Conservation (phyloP, 2,113 vertebrate species). For the Aspidoscelis tigris region DNA sequence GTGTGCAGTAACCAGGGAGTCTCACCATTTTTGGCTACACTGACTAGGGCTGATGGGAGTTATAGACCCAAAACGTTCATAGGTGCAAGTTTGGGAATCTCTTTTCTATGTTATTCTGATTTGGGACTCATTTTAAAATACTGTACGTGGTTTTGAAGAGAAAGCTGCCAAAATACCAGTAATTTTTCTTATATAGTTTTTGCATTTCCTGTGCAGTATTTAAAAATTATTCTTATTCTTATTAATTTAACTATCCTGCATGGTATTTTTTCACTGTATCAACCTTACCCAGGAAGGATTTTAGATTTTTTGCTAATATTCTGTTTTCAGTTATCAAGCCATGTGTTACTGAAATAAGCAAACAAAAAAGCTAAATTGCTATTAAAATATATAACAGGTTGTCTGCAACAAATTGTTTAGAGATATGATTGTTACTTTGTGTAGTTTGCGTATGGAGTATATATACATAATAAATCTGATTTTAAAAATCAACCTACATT, state of each 20-base stretch:
- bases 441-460: too few species aligned
- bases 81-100: too few species aligned
- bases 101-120: neutral
- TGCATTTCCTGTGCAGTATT: neutral
- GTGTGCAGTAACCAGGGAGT: neutral
- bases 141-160: neutral
- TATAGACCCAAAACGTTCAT: too few species aligned
- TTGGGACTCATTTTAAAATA: neutral
- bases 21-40: too few species aligned
- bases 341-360: neutral
- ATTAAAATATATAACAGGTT: neutral
- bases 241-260: neutral
- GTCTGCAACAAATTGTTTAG: neutral
- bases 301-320: neutral
- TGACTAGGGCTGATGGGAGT: too few species aligned
- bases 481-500: neutral
- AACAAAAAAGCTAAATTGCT: neutral
- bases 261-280: neutral
- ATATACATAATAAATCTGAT: neutral
- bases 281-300: neutral
- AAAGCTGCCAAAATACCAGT: neutral
- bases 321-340: neutral
- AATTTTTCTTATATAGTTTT: neutral
- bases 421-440: neutral
- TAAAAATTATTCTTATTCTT: too few species aligned